Evolutionary conservation across 92 coral and sea anemone species (phyloP).

Genomic region (Zoanthus sociatus): DNA sequence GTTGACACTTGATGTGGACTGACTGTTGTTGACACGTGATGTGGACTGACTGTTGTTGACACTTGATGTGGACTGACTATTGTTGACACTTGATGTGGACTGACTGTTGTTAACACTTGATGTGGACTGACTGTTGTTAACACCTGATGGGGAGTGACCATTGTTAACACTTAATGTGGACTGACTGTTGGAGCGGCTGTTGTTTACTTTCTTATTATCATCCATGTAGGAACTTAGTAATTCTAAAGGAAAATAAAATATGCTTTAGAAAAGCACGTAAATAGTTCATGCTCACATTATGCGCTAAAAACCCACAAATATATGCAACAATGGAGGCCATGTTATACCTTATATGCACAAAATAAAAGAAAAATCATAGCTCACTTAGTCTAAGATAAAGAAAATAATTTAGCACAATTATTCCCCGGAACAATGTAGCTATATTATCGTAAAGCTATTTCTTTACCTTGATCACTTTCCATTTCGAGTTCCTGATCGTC

Average conservation of each 20-base stretch:
- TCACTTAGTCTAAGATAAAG: slow-evolving; percentile 15
- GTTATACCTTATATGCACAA: slow-evolving; percentile 31
- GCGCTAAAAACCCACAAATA: slow-evolving; percentile 26
- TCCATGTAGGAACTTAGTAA: no score
- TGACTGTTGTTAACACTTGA: background rate
- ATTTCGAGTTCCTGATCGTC: slow-evolving; percentile 4
- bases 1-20: no score
- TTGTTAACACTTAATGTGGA: background rate
- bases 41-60: no score
- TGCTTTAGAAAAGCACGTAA: background rate
- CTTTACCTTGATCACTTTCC: slow-evolving; percentile 12
- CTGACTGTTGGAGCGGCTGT: slow-evolving; percentile 2
- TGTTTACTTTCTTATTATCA: no score
- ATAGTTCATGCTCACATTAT: slow-evolving; percentile 26
- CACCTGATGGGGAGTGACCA: background rate
- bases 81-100: background rate
- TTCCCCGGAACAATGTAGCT: slow-evolving; percentile 8
- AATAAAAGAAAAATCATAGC: slow-evolving; percentile 5
- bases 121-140: background rate
- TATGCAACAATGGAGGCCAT: slow-evolving; percentile 29
- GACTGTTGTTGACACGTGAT: no score
- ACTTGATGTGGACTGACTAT: no score
- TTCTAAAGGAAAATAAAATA: no score
- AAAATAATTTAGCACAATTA: slow-evolving; percentile 3
- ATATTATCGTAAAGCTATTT: slow-evolving; percentile 8